A percentile compares a stretch with the other conserved stretches of the same genome.
phyloP scores from a whole-genome alignment of 2,113 vertebrate species.

The Misgurnus anguillicaudatus region DNA sequence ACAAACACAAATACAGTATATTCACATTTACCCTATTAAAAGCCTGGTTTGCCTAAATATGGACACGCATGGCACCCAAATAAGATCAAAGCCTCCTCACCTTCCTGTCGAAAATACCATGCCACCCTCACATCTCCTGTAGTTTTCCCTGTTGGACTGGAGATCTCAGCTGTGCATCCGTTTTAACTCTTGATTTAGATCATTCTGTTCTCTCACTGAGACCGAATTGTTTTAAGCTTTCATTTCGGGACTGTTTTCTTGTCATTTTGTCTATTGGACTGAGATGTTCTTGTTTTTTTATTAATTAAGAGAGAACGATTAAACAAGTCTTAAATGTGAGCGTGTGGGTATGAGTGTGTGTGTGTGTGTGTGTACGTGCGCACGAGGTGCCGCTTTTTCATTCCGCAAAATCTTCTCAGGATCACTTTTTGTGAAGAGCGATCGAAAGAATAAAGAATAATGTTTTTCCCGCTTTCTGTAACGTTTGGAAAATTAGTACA shows the following conservation, averaged over 20 bases:
- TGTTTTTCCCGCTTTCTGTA: background rate
- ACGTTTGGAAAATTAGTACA: background rate
- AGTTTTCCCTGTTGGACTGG: slow-evolving; percentile 6
- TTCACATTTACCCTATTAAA: background rate
- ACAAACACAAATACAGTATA: background rate
- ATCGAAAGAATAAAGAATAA: background rate
- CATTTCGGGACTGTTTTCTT: slow-evolving; percentile 54
- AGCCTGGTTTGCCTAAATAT: slow-evolving; percentile 29
- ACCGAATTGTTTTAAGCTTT: slow-evolving; percentile 74
- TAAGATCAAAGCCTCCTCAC: background rate
- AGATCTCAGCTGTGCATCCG: background rate
- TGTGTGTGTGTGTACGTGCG: background rate
- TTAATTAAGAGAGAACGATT: slow-evolving; percentile 71
- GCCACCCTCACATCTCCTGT: background rate
- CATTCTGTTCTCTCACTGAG: slow-evolving; percentile 42
- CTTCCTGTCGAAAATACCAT: background rate
- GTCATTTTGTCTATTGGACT: slow-evolving; percentile 59
- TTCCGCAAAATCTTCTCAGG: slow-evolving; percentile 88
- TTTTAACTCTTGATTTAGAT: slow-evolving; percentile 26
- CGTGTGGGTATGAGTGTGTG: slow-evolving; percentile 74
- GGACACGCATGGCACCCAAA: slow-evolving; percentile 12
- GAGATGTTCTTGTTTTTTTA: slow-evolving; percentile 63
- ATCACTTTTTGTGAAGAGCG: slow-evolving; percentile 29
- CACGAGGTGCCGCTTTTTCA: slow-evolving; percentile 77
- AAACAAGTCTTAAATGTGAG: slow-evolving; percentile 84